phyloP scores from a whole-genome alignment of 2,797 vertebrate genomes.

The Alcedo atthis region DNA sequence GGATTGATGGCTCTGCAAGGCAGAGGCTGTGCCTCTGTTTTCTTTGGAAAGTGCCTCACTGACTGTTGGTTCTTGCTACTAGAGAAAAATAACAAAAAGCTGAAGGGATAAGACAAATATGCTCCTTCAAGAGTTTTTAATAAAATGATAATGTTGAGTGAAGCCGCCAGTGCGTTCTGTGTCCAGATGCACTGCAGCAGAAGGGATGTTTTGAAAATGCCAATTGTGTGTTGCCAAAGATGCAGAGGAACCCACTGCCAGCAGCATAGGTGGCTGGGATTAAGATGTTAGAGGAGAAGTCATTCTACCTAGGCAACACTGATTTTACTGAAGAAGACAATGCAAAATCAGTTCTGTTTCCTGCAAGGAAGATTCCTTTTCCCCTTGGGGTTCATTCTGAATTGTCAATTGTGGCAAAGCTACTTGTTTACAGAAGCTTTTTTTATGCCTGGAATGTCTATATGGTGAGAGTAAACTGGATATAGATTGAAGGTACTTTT shows the following conservation, averaged over 20 bases:
- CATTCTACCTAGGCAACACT: not conserved
- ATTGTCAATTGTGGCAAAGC: not conserved
- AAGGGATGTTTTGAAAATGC: constrained; percentile 62
- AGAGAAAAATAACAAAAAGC: constrained; percentile 42
- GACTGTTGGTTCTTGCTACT: constrained; percentile 40
- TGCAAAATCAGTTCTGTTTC: not conserved
- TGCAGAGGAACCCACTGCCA: not conserved
- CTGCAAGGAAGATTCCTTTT: not conserved
- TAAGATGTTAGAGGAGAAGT: constrained; percentile 11
- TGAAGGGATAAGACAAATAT: constrained; percentile 39
- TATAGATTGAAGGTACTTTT: not conserved
- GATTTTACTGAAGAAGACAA: constrained; percentile 9
- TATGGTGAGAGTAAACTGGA: not conserved
- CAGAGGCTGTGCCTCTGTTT: constrained; percentile 26
- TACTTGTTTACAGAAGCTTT: not conserved
- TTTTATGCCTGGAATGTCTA: not conserved
- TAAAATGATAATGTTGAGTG: not conserved
- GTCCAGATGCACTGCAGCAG: constrained; percentile 40
- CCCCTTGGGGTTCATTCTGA: not conserved
- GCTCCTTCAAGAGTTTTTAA: constrained; percentile 37
- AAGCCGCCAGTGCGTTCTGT: not conserved
- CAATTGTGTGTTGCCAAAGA: constrained; percentile 34
- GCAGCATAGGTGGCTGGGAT: not conserved
- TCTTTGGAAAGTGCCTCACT: constrained; percentile 23
- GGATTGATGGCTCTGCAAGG: constrained; percentile 1